Percentiles rank a stretch among this genome's conserved stretches.
Conservation (phyloP, 2,888 invertebrate species). For the Aleiodes leptofemur region DNA sequence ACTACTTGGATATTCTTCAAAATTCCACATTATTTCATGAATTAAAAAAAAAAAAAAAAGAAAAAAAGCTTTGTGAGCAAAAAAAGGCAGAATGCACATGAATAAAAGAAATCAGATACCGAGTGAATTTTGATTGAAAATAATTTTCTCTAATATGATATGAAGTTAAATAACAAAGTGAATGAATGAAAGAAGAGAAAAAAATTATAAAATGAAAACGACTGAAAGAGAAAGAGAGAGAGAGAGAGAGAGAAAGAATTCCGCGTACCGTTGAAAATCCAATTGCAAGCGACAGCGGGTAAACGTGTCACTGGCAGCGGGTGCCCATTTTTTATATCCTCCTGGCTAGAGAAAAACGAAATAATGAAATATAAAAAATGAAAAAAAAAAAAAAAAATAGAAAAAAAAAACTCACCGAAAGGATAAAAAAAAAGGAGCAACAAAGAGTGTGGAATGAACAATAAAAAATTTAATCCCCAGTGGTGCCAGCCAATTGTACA, state of each 20-base stretch:
- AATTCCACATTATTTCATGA: no score
- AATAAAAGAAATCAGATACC: background rate
- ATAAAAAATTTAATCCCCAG: conserved; percentile 55
- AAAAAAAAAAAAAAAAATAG: conserved; percentile 1
- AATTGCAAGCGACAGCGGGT: conserved; percentile 54
- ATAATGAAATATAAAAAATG: background rate
- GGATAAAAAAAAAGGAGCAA: conserved; percentile 25
- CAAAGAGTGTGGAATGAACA: conserved; percentile 16
- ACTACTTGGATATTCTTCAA: no score
- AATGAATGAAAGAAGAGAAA: background rate
- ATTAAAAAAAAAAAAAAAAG: no score
- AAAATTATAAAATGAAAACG: conserved; percentile 9
- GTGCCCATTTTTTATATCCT: conserved; percentile 54
- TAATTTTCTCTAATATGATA: conserved; percentile 2
- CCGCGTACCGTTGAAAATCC: conserved; percentile 45
- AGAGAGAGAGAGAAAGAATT: conserved; percentile 17
- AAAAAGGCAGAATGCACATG: background rate
- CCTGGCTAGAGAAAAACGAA: conserved; percentile 40
- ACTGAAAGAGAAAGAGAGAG: conserved; percentile 19
- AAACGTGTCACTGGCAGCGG: conserved; percentile 55
- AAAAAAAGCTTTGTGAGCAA: no score
- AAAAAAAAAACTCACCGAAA: conserved; percentile 12
- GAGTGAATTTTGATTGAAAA: conserved; percentile 23
- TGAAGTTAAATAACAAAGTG: conserved; percentile 8
- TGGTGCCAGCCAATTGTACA: conserved; percentile 61